Percentiles rank a stretch among this genome's conserved stretches.
phyloP scores from a whole-genome alignment of 2,113 vertebrate species.

The Gobio gobio region DNA sequence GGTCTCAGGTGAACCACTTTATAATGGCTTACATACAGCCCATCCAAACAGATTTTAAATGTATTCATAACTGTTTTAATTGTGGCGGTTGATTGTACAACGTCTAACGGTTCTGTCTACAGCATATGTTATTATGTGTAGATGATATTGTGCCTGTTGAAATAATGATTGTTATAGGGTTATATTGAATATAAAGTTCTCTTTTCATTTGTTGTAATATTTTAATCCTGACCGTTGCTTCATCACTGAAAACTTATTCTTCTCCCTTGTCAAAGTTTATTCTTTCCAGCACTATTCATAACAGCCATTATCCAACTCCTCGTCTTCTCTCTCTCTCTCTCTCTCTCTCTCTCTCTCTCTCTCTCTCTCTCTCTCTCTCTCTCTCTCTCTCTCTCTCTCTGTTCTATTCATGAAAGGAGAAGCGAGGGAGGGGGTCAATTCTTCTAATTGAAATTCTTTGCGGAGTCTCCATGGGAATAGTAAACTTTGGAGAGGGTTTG shows the following conservation, averaged over 20 bases:
- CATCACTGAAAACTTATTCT: neutral
- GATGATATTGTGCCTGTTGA: neutral
- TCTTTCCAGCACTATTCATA: neutral
- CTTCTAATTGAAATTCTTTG: slow-evolving; percentile 80
- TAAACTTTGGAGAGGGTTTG: slow-evolving; percentile 72
- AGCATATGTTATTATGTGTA: neutral
- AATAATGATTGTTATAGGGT: neutral
- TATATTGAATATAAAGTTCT: neutral
- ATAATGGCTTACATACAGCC: neutral
- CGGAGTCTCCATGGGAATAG: slow-evolving; percentile 76
- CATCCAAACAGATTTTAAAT: neutral
- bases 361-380: slow-evolving; percentile 48
- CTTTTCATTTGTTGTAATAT: neutral
- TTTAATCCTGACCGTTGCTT: neutral
- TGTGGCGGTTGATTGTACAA: neutral
- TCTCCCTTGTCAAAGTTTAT: neutral
- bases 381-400: slow-evolving; percentile 51
- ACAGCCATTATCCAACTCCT: slow-evolving; percentile 28
- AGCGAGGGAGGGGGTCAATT: slow-evolving; percentile 40
- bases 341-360: slow-evolving; percentile 51
- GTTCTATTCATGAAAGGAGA: slow-evolving; percentile 61
- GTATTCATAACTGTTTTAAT: neutral
- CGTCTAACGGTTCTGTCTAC: neutral
- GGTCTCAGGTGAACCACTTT: neutral
- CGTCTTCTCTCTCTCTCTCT: slow-evolving; percentile 48